Base-by-base conservation (phyloP, 1,140 invertebrate genomes). In the Leptonema lineaticorne region DNA sequence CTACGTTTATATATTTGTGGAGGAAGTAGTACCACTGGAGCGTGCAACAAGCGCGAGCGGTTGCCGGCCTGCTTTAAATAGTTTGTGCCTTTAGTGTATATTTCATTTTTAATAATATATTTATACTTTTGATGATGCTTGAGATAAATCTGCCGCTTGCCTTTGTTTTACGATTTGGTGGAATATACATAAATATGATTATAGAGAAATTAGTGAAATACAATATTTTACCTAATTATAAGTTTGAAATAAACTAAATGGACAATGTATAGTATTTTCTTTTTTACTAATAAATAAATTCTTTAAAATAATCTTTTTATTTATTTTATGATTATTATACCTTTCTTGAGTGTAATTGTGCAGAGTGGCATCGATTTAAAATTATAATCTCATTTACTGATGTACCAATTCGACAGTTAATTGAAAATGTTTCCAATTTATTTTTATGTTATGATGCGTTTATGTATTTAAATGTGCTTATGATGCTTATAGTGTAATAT, bases 171-270 rank as follows among this genome's bases (percentile, higher is more conserved):
- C 69, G 67, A 65, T 73, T 70, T 66, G 68, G 69, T 72, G 70
- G 70, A 69, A 50, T 46, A 68, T 68, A 63, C 50, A 68, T 68
- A 64, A 7, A 50, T 68, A 14, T 69, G 57, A 26, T 50, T 65
- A 59, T 71, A 64, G 62, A 72, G 58, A 69, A 63, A 64, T 68
- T 72, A 81, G 80, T 78, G 81, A 81, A 82, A 68, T 73, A 69
- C 81, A 67, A 73, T 82, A 81, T 82, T 83, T 82, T 81, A 72
- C 60, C 68, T 72, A 83, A 79, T 81, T 80, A 79, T 83, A 82
- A 82, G 80, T 82, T 83, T 81, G 79, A 75, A 81, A n/a, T n/a
- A n/a, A n/a, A 81, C 79, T 81, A 79, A 81, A 79, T 83, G 81
- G 79, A 83, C 80, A 79, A 83, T 83, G 81, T 82, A 83, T 82